phyloP scores from a whole-genome alignment of 2,888 invertebrate species.

The Dynastes maya region DNA sequence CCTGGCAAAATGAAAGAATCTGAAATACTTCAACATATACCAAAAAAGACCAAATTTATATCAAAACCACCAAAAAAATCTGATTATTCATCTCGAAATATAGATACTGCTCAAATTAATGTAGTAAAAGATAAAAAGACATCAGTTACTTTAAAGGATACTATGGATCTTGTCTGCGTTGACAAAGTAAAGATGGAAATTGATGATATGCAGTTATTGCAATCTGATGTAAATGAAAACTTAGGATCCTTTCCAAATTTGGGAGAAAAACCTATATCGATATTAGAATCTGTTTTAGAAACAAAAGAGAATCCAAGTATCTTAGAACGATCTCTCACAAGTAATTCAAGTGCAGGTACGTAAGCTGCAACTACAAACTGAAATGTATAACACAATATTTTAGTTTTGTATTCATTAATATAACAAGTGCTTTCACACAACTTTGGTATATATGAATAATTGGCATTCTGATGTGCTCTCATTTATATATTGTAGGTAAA shows the following conservation, averaged over 20 bases:
- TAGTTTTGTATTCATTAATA: no score
- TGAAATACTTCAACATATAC: constrained; percentile 25
- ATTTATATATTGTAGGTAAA: no score
- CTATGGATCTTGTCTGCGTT: constrained; percentile 34
- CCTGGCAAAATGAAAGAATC: constrained; percentile 43
- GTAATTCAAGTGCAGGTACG: constrained; percentile 40
- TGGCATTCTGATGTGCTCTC: no score
- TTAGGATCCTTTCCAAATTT: constrained; percentile 55
- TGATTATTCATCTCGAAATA: constrained; percentile 41
- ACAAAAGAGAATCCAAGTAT: constrained; percentile 66
- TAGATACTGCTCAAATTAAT: constrained; percentile 25
- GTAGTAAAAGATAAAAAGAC: constrained; percentile 53
- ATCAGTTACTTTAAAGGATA: constrained; percentile 48
- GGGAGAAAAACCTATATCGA: constrained; percentile 63
- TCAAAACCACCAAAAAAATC: constrained; percentile 48
- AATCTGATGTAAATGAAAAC: constrained; percentile 59
- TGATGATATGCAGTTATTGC: constrained; percentile 56
- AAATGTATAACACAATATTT: neutral
- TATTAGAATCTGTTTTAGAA: constrained; percentile 67
- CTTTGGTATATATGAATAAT: no score
- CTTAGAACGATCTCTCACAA: constrained; percentile 64
- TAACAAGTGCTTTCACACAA: no score
- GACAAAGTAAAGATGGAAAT: constrained; percentile 55
- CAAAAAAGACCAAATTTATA: constrained; percentile 48
- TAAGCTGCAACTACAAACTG: neutral